Evolutionary conservation across 2,888 invertebrate species (phyloP).

Genomic region (Meganola albula): DNA sequence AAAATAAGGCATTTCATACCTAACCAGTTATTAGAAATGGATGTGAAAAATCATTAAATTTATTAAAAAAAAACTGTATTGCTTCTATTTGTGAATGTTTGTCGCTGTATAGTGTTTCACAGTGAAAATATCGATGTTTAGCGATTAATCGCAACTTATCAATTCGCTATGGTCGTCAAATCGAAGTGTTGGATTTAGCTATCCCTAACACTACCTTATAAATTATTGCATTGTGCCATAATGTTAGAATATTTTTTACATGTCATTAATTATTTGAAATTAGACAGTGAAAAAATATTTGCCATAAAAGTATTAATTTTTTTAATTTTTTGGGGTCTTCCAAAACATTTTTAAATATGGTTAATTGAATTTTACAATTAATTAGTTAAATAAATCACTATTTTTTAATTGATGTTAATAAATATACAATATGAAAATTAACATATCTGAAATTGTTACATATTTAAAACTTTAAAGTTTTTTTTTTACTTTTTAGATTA

Average conservation of each 20-base stretch:
- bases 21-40: no score
- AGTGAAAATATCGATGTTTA: constrained; percentile 33
- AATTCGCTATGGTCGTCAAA: constrained; percentile 32
- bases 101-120: constrained; percentile 31
- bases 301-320: no score
- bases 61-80: no score
- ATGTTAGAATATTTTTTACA: constrained; percentile 16
- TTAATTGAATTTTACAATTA: constrained; percentile 25
- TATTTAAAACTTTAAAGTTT: constrained; percentile 38
- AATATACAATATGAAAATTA: constrained; percentile 46
- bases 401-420: constrained; percentile 36
- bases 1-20: no score
- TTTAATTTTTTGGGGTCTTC: constrained; percentile 42
- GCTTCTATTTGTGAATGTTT: no score
- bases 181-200: constrained; percentile 20
- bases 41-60: no score
- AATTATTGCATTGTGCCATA: constrained; percentile 29
- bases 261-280: no score
- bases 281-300: no score
- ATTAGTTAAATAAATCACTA: constrained; percentile 26
- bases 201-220: constrained; percentile 18
- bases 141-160: constrained; percentile 23
- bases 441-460: constrained; percentile 55
- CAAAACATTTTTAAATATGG: constrained; percentile 28
- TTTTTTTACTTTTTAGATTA: constrained; percentile 25